These are phyloP conservation scores for Cephus pulcher DNA, from an alignment of 2,888 invertebrate species.

Conservation along the genomic window DNA sequence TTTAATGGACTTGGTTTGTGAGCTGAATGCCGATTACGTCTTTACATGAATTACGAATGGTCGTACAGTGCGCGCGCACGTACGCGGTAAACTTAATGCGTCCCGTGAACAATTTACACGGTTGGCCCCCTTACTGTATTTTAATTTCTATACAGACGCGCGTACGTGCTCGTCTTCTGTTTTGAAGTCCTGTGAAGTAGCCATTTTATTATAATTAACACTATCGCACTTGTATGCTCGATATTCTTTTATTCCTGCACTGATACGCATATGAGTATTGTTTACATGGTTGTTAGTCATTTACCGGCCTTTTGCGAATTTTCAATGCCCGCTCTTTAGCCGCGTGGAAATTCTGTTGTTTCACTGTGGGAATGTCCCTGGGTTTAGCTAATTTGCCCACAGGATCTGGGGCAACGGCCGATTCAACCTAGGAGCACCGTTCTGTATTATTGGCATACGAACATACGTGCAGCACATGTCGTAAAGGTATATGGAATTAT, in stretches of 20 bases:
- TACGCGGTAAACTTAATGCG: not conserved
- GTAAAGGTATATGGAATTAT: not conserved
- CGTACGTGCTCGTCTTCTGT: not conserved
- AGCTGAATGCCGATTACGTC: conserved; percentile 13
- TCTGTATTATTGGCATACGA: not conserved
- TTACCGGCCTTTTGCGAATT: not conserved
- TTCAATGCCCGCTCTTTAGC: not conserved
- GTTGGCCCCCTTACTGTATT: not conserved
- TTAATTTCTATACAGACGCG: not conserved
- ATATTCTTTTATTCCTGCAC: not conserved
- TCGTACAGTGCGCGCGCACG: conserved; percentile 12
- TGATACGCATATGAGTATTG: not conserved
- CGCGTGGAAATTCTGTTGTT: not conserved
- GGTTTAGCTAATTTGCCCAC: not conserved
- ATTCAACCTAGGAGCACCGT: not conserved
- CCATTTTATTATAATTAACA: not conserved
- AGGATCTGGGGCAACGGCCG: not conserved
- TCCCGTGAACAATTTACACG: not conserved
- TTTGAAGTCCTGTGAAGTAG: not conserved
- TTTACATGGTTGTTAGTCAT: no score
- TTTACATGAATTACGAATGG: conserved; percentile 27
- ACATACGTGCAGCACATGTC: not conserved
- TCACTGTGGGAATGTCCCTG: not conserved
- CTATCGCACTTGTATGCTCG: not conserved
- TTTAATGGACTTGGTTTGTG: not conserved